Conservation (phyloP, 2,113 vertebrate genomes). For the Menidia beryllina region DNA sequence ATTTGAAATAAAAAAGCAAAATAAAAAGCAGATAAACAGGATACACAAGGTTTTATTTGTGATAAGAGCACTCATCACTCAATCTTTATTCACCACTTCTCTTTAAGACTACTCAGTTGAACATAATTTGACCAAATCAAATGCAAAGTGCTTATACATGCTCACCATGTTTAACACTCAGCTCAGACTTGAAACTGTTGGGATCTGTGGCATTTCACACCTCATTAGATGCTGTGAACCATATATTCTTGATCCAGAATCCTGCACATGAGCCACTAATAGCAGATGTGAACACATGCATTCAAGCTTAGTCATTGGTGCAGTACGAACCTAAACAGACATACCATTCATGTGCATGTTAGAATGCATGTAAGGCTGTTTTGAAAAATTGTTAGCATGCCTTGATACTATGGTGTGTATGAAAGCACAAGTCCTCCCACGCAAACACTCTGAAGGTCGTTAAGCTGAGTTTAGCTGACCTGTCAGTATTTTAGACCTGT, state of each 20-base stretch:
- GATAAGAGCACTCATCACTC: neutral
- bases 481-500: conserved; percentile 36
- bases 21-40: too few relatives aligned
- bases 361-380: conserved; percentile 13
- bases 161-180: conserved; percentile 48
- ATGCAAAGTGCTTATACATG: conserved; percentile 35
- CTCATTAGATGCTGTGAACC: conserved; percentile 40
- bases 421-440: conserved; percentile 10
- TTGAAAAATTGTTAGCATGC: conserved; percentile 34
- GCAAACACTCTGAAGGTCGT: conserved; percentile 42
- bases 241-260: conserved; percentile 1
- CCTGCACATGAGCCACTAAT: conserved; percentile 4
- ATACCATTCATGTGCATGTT: conserved; percentile 3
- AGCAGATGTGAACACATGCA: neutral
- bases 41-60: neutral
- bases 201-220: conserved; percentile 54
- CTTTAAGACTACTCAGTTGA: conserved; percentile 29
- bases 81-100: neutral
- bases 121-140: conserved; percentile 36
- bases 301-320: conserved; percentile 1
- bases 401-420: conserved; percentile 2
- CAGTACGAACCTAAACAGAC: neutral
- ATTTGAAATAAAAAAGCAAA: too few relatives aligned
- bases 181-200: conserved; percentile 16
- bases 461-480: conserved; percentile 31